Evolutionary conservation across 1,140 invertebrate genomes (phyloP).

Genomic region (Theocolax elegans): DNA sequence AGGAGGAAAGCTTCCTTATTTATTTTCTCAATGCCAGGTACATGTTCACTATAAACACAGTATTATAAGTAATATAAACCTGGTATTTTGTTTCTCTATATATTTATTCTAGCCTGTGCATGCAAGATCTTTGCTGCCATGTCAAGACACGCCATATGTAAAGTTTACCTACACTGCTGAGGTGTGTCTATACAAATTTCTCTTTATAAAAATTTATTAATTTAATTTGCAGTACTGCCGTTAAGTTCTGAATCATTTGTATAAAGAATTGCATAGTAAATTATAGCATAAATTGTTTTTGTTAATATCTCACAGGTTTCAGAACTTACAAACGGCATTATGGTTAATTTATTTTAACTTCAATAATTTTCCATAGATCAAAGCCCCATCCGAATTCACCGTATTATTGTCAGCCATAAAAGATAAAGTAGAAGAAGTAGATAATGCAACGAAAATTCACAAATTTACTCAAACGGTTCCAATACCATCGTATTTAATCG

Average conservation of each 20-base stretch:
- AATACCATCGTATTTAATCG: constrained; percentile 83
- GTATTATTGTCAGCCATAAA: constrained; percentile 91
- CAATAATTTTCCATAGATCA: constrained; percentile 67
- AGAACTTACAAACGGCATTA: no score
- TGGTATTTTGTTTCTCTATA: no score
- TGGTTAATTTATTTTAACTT: no score
- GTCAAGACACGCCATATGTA: constrained; percentile 93
- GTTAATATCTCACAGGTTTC: no score
- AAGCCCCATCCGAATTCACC: constrained; percentile 79
- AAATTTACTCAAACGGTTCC: constrained; percentile 82
- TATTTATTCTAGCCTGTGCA: constrained; percentile 81
- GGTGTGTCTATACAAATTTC: constrained; percentile 68
- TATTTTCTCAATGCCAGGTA: constrained; percentile 94
- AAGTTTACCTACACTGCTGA: constrained; percentile 88
- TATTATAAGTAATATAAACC: no score
- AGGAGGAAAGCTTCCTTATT: constrained; percentile 86
- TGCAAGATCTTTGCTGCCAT: constrained; percentile 87
- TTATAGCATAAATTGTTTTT: no score
- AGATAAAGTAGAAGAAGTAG: constrained; percentile 60
- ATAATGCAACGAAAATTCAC: constrained; percentile 62
- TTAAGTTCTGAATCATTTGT: neutral
- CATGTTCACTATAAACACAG: no score
- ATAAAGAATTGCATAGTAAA: no score
- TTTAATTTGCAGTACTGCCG: no score
- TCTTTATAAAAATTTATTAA: no score